A percentile compares a stretch with the other conserved stretches of the same genome.
Conservation (phyloP, 2,888 invertebrate genomes). For the Plebejus melissa region DNA sequence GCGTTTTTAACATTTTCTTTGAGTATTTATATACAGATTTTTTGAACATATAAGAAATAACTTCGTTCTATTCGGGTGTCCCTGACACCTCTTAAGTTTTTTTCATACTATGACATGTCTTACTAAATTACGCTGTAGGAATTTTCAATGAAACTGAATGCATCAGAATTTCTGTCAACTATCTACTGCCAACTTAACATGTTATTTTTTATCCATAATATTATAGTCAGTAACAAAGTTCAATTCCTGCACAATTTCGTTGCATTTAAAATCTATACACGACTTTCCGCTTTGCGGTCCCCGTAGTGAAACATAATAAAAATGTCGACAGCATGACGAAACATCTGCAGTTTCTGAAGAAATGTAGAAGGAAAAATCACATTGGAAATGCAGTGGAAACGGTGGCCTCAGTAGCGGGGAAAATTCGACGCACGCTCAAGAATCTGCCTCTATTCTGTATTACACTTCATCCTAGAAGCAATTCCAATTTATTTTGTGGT, state of each 20-base stretch:
- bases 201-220: neutral
- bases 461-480: slow-evolving; percentile 49
- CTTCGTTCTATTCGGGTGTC: no score
- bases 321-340: slow-evolving; percentile 49
- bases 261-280: slow-evolving; percentile 36
- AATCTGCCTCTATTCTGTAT: slow-evolving; percentile 55
- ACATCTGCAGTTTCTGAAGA: slow-evolving; percentile 58
- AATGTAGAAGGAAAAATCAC: slow-evolving; percentile 61
- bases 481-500: slow-evolving; percentile 57
- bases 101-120: no score
- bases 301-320: slow-evolving; percentile 48
- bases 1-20: no score
- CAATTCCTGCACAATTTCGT: slow-evolving; percentile 36
- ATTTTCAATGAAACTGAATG: no score
- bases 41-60: no score
- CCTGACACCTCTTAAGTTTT: no score
- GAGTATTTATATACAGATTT: no score
- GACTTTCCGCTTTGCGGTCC: slow-evolving; percentile 37
- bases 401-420: slow-evolving; percentile 44
- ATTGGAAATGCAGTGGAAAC: slow-evolving; percentile 57
- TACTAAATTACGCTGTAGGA: no score
- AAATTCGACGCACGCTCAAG: slow-evolving; percentile 60
- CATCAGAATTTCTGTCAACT: no score
- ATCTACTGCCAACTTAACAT: no score
- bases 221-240: slow-evolving; percentile 22